These are phyloP conservation scores for Ophonus ardosiacus DNA, from an alignment of 2,888 invertebrate genomes.

Conservation along the genomic window DNA sequence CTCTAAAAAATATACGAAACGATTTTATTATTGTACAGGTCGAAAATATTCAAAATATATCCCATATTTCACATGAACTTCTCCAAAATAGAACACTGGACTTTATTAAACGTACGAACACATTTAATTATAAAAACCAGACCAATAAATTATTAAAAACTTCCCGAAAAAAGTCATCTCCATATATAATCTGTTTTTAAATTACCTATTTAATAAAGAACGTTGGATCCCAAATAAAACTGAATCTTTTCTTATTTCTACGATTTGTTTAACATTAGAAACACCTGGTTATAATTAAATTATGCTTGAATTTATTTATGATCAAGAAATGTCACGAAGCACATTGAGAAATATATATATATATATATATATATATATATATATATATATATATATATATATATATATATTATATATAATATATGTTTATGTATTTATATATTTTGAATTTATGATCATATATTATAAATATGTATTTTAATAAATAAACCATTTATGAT, in stretches of 20 bases:
- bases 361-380: slow-evolving; percentile 8
- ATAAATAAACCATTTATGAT: no score
- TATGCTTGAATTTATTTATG: slow-evolving; percentile 20
- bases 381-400: no score
- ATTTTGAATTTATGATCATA: no score
- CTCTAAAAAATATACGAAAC: not conserved
- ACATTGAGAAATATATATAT: slow-evolving; percentile 20
- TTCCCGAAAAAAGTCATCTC: slow-evolving; percentile 23
- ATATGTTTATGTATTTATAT: no score
- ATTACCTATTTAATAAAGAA: slow-evolving; percentile 32
- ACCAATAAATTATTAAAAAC: slow-evolving; percentile 46
- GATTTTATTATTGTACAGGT: not conserved
- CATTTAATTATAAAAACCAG: slow-evolving; percentile 30
- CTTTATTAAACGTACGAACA: slow-evolving; percentile 20
- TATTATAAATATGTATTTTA: not conserved
- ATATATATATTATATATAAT: no score
- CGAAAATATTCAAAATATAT: not conserved
- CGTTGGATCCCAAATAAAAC: slow-evolving; percentile 1
- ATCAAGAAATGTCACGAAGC: not conserved
- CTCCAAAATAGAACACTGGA: not conserved
- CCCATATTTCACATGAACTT: not conserved
- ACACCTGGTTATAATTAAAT: slow-evolving; percentile 44
- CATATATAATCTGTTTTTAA: slow-evolving; percentile 42
- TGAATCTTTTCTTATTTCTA: slow-evolving; percentile 28
- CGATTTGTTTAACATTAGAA: slow-evolving; percentile 43